A percentile compares a stretch with the other conserved stretches of the same genome.
Evolutionary conservation across 2,113 vertebrate species (phyloP).

Genomic region (Pelobates fuscus): DNA sequence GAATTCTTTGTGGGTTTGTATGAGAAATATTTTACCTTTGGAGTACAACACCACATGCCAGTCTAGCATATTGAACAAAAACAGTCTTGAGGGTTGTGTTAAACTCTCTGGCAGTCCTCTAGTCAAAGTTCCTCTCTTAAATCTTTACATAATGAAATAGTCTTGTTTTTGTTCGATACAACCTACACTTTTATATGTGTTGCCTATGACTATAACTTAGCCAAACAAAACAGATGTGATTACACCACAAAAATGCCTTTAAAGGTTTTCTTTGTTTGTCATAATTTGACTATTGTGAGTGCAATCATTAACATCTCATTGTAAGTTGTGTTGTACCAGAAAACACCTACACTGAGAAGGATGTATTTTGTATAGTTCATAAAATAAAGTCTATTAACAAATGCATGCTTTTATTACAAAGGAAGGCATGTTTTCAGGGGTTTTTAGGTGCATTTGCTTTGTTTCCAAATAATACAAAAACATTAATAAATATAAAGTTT

Average conservation of each 20-base stretch:
- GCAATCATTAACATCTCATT: constrained; percentile 26
- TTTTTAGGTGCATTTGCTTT: too few relatives aligned
- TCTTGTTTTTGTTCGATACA: constrained; percentile 17
- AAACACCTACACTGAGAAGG: not conserved
- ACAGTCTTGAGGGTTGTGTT: not conserved
- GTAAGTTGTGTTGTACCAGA: not conserved
- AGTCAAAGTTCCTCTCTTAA: constrained; percentile 5
- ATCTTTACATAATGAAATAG: constrained; percentile 7
- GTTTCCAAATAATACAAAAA: too few relatives aligned
- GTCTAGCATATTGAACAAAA: not conserved
- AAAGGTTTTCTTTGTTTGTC: not conserved
- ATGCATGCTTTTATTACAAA: too few relatives aligned
- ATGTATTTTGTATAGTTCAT: too few relatives aligned
- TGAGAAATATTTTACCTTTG: constrained; percentile 12
- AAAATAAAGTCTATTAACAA: too few relatives aligned
- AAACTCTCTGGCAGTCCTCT: not conserved
- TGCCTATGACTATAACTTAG: not conserved
- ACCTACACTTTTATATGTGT: not conserved
- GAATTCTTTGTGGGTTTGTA: constrained; percentile 23
- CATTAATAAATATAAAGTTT: too few relatives aligned
- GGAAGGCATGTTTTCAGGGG: too few relatives aligned
- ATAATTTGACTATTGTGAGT: not conserved
- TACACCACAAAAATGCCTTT: not conserved
- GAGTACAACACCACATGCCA: constrained; percentile 1
- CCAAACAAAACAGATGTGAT: not conserved